phyloP scores from a whole-genome alignment of 1,140 invertebrate genomes.

The Drosophila yakuba region DNA sequence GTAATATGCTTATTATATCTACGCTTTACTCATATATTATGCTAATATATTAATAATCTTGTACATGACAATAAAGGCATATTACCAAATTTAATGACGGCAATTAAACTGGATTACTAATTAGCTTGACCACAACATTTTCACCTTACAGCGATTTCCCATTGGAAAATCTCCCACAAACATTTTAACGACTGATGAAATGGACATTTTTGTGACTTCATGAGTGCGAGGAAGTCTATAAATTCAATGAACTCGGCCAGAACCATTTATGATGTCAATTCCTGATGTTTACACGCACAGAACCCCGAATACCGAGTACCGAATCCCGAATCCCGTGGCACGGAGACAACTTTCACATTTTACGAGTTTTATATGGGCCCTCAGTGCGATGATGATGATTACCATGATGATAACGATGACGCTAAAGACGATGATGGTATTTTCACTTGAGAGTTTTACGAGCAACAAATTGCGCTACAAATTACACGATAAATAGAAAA shows the following conservation, averaged over 20 bases:
- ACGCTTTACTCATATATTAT: too few species aligned
- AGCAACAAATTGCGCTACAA: conserved; percentile 82
- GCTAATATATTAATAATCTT: too few species aligned
- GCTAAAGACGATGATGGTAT: conserved; percentile 59
- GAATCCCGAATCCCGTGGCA: not conserved
- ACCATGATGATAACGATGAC: conserved; percentile 48
- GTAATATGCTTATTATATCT: too few species aligned
- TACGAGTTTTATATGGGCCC: conserved; percentile 76
- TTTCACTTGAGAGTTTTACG: conserved; percentile 78
- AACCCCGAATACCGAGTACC: not conserved
- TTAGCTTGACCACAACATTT: not conserved
- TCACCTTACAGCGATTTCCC: not conserved
- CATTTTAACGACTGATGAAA: conserved; percentile 37
- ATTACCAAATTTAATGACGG: not conserved
- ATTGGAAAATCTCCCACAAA: conserved; percentile 20
- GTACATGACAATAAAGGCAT: too few species aligned
- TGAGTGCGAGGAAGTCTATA: conserved; percentile 32
- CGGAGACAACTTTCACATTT: conserved; percentile 70
- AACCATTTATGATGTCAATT: conserved; percentile 52
- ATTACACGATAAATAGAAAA: conserved; percentile 81
- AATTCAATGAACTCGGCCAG: conserved; percentile 46
- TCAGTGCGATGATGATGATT: conserved; percentile 29
- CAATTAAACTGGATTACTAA: not conserved
- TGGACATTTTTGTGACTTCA: conserved; percentile 39
- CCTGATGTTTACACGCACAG: conserved; percentile 55